These are phyloP conservation scores for Euzetes globulus DNA, from an alignment of 2,888 invertebrate species.

Conservation along the genomic window DNA sequence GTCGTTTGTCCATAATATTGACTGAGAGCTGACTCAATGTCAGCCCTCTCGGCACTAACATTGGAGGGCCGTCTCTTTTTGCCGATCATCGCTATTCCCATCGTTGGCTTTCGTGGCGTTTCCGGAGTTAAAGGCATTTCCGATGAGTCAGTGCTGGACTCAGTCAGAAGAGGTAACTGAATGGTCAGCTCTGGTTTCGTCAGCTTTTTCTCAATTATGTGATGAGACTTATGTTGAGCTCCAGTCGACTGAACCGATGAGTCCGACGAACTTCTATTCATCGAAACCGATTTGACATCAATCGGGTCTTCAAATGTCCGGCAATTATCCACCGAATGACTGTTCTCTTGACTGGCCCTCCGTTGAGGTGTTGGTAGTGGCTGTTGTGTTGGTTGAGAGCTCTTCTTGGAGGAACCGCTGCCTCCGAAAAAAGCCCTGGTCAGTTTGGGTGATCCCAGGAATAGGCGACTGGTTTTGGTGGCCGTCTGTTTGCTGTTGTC, in stretches of 20 bases:
- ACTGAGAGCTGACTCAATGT: slow-evolving; percentile 23
- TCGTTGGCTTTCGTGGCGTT: slow-evolving; percentile 44
- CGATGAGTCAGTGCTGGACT: slow-evolving; percentile 33
- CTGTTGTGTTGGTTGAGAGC: slow-evolving; percentile 19
- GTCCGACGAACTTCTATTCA: slow-evolving; percentile 39
- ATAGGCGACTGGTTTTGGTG: slow-evolving; percentile 19
- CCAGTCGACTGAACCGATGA: slow-evolving; percentile 33
- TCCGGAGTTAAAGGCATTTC: slow-evolving; percentile 35
- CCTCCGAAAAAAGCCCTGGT: slow-evolving; percentile 38
- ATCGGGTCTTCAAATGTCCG: slow-evolving; percentile 26
- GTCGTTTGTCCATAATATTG: background rate
- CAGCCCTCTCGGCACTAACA: slow-evolving; percentile 37
- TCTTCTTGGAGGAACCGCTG: background rate
- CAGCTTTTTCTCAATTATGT: slow-evolving; percentile 36
- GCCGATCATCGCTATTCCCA: slow-evolving; percentile 48
- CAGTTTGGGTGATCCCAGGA: slow-evolving; percentile 39
- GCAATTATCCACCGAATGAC: background rate
- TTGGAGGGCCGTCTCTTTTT: slow-evolving; percentile 44
- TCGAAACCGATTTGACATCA: slow-evolving; percentile 35
- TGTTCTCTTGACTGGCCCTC: slow-evolving; percentile 23
- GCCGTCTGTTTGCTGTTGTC: background rate
- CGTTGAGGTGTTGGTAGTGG: background rate
- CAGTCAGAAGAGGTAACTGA: slow-evolving; percentile 37
- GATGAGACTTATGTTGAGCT: slow-evolving; percentile 32
- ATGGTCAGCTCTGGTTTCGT: slow-evolving; percentile 39